Conservation (phyloP, 1,140 invertebrate genomes). For the Drosophila quadrilineata region DNA sequence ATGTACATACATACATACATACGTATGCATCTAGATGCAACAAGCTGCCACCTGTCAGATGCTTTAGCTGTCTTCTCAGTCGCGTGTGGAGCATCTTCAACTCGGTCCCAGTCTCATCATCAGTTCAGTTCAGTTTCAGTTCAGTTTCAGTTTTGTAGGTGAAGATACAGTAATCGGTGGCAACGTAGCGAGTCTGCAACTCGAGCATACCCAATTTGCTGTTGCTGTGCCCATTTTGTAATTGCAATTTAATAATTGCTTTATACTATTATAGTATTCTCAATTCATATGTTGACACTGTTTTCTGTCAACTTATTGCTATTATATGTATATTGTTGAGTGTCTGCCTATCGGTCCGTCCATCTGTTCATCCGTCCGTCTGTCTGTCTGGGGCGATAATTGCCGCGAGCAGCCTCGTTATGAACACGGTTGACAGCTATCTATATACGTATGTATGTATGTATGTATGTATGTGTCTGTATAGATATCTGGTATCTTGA, state of each 20-base stretch:
- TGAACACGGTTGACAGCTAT: constrained; percentile 22
- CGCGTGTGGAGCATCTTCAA: constrained; percentile 12
- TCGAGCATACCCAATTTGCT: constrained; percentile 42
- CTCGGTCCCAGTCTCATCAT: too few relatives aligned
- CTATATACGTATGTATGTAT: constrained; percentile 1
- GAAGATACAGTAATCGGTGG: constrained; percentile 64
- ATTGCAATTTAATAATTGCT: constrained; percentile 66
- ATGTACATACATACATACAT: too few relatives aligned
- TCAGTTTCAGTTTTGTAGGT: constrained; percentile 53
- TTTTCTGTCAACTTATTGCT: constrained; percentile 3
- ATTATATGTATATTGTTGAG: constrained; percentile 34
- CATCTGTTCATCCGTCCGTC: background rate
- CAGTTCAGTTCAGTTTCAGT: too few relatives aligned
- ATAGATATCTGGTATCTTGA: constrained; percentile 14
- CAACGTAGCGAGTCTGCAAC: constrained; percentile 11
- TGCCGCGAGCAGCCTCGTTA: constrained; percentile 14
- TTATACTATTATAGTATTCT: constrained; percentile 31
- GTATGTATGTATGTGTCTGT: too few relatives aligned
- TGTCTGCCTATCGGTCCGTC: background rate
- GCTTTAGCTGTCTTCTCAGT: too few relatives aligned
- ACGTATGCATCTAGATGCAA: too few relatives aligned
- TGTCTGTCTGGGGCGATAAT: constrained; percentile 21
- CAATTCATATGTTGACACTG: too few relatives aligned
- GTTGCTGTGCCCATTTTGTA: constrained; percentile 27
- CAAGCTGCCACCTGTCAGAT: too few relatives aligned